Evolutionary conservation across 2,113 vertebrate species (phyloP).

Genomic region (Ammospiza caudacuta): DNA sequence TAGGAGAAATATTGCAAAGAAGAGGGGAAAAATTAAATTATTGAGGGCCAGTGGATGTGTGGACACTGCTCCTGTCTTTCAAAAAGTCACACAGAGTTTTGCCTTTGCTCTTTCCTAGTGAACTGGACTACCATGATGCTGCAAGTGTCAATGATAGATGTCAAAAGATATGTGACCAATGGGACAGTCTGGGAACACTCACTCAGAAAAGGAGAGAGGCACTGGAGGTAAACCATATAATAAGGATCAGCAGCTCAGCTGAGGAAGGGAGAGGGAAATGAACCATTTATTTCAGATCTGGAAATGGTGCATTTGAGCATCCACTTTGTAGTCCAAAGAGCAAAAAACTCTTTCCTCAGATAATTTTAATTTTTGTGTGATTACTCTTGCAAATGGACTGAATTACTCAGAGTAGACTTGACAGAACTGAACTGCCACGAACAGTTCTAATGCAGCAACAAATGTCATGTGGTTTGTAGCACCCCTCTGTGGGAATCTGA

Average conservation of each 20-base stretch:
- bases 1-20: neutral
- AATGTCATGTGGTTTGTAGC: neutral
- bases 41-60: neutral
- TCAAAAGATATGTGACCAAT: constrained; percentile 97
- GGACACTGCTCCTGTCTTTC: neutral
- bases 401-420: neutral
- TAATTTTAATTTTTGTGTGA: neutral
- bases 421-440: neutral
- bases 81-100: constrained; percentile 10
- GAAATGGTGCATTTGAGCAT: neutral
- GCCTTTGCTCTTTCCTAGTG: constrained; percentile 66
- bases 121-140: constrained; percentile 95
- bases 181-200: constrained; percentile 94
- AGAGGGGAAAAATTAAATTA: neutral
- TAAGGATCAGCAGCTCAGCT: neutral
- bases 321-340: neutral
- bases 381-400: neutral
- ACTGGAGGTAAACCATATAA: constrained; percentile 81
- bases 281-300: neutral
- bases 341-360: neutral
- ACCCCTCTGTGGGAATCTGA: neutral
- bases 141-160: constrained; percentile 92
- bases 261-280: neutral
- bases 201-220: constrained; percentile 96
- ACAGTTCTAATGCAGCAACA: neutral